Evolutionary conservation across 1,140 invertebrate species (phyloP).

Genomic region (Bombus consobrinus): DNA sequence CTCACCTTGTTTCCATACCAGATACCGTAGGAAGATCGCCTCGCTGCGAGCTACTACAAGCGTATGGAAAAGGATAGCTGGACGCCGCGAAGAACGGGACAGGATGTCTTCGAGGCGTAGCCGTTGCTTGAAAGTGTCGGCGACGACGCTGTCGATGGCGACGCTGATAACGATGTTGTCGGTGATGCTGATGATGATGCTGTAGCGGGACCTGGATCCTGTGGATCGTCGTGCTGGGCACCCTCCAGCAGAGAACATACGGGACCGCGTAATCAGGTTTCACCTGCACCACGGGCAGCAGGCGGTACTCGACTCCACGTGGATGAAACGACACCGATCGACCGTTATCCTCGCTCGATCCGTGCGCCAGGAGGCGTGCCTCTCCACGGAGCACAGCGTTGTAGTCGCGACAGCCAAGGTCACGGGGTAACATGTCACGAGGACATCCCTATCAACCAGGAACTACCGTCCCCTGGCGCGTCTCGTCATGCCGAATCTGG

Average conservation of each 20-base stretch:
- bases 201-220: constrained; percentile 61
- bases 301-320: constrained; percentile 64
- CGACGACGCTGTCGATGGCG: constrained; percentile 54
- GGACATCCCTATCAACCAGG: constrained; percentile 69
- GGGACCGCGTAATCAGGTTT: constrained; percentile 69
- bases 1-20: constrained; percentile 81
- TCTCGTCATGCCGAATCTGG: constrained; percentile 34
- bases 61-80: constrained; percentile 48
- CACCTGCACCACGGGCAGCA: constrained; percentile 71
- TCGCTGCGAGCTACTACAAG: constrained; percentile 51
- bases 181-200: constrained; percentile 15
- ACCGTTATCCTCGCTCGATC: constrained; percentile 56
- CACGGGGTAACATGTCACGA: constrained; percentile 80
- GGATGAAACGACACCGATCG: constrained; percentile 54
- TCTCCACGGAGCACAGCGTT: constrained; percentile 70
- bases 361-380: constrained; percentile 62
- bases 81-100: constrained; percentile 32
- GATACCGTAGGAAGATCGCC: constrained; percentile 58
- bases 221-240: constrained; percentile 63
- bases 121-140: constrained; percentile 29
- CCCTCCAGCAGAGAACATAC: constrained; percentile 77
- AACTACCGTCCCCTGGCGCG: constrained; percentile 54
- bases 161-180: neutral
- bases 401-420: constrained; percentile 73
- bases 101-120: constrained; percentile 38